These are phyloP conservation scores for Centruroides sculpturatus DNA, from an alignment of 1,140 invertebrate species.

Conservation along the genomic window DNA sequence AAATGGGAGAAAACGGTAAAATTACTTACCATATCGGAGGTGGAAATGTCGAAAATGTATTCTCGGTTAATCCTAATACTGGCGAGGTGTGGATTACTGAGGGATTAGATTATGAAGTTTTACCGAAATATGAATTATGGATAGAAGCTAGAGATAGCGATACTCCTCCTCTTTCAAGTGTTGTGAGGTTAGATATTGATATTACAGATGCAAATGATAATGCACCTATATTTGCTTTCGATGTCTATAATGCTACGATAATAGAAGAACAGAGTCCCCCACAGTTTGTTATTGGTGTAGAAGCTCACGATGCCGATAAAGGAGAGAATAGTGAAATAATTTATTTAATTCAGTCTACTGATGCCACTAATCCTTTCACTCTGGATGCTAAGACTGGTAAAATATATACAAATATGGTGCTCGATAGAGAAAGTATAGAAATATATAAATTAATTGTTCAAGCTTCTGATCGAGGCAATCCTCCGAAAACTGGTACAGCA, in stretches of 20 bases:
- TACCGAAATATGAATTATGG: constrained; percentile 75
- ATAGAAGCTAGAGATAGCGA: constrained; percentile 77
- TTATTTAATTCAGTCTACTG: constrained; percentile 50
- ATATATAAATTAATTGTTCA: constrained; percentile 69
- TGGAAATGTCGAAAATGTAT: constrained; percentile 73
- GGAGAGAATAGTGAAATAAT: constrained; percentile 69
- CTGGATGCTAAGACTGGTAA: constrained; percentile 66
- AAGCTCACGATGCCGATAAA: constrained; percentile 71
- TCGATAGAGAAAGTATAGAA: constrained; percentile 77
- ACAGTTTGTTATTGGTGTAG: constrained; percentile 54
- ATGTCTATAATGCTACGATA: constrained; percentile 67
- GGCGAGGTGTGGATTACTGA: constrained; percentile 58
- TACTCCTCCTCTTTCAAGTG: constrained; percentile 56
- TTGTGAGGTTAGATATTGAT: constrained; percentile 53
- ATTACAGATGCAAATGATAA: constrained; percentile 88
- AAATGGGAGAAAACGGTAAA: constrained; percentile 43
- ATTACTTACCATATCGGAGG: constrained; percentile 63
- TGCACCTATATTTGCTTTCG: constrained; percentile 47
- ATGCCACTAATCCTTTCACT: constrained; percentile 43
- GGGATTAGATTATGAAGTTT: constrained; percentile 75
- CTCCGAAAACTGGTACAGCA: constrained; percentile 62
- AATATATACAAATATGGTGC: constrained; percentile 60
- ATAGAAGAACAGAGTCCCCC: constrained; percentile 73
- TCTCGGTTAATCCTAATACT: constrained; percentile 59
- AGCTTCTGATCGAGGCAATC: constrained; percentile 71